These are phyloP conservation scores for Pseudomyrmex gracilis DNA, from an alignment of 1,140 invertebrate species.

Conservation along the genomic window DNA sequence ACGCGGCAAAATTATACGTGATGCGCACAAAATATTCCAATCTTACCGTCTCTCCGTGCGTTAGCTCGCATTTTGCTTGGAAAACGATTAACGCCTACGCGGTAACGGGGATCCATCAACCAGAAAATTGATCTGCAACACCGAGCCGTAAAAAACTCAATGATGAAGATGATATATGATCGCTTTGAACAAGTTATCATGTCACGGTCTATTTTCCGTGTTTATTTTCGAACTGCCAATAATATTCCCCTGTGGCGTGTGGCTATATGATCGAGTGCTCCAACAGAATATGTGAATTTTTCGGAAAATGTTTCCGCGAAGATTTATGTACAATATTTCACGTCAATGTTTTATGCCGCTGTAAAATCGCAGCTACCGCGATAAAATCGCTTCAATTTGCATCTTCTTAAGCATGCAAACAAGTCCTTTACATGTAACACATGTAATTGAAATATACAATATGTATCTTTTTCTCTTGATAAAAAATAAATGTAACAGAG, in stretches of 20 bases:
- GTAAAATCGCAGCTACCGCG: neutral
- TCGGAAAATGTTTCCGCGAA: neutral
- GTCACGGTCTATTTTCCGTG: constrained; percentile 6
- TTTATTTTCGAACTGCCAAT: constrained; percentile 24
- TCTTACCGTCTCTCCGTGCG: constrained; percentile 1
- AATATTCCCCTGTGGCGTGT: neutral
- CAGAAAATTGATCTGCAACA: constrained; percentile 53
- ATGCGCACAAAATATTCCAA: constrained; percentile 44
- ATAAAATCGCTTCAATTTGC: neutral
- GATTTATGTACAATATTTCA: neutral
- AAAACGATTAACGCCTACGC: constrained; percentile 51
- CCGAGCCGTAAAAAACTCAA: constrained; percentile 40
- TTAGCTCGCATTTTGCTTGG: constrained; percentile 30
- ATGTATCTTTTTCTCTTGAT: neutral
- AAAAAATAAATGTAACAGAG: neutral
- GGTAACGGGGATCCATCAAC: constrained; percentile 43
- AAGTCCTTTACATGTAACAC: neutral
- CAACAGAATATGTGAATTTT: constrained; percentile 13
- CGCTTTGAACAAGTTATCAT: constrained; percentile 41
- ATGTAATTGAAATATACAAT: too few relatives aligned
- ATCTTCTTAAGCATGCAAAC: neutral
- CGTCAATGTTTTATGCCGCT: neutral
- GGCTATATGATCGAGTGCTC: neutral
- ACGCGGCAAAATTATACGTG: neutral
- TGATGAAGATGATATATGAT: constrained; percentile 55